Conservation (phyloP, 2,113 vertebrate genomes). For the Phoenicopterus ruber region DNA sequence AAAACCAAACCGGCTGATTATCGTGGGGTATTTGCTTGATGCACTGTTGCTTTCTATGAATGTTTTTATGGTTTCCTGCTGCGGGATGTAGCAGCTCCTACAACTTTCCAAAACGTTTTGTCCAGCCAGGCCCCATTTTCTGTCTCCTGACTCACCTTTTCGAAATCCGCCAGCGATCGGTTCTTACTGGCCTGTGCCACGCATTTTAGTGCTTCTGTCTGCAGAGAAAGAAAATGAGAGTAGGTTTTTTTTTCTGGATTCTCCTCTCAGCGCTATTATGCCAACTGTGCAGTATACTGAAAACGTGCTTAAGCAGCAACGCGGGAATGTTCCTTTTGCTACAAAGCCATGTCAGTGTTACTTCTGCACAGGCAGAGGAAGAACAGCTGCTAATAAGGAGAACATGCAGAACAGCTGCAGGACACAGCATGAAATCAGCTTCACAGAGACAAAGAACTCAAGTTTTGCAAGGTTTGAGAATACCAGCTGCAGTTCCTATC, state of each 20-base stretch:
- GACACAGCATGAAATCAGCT: background rate
- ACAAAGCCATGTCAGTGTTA: background rate
- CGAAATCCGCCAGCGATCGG: conserved; percentile 97
- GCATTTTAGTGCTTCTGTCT: conserved; percentile 97
- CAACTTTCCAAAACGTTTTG: background rate
- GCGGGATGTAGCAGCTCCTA: background rate
- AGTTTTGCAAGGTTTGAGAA: background rate
- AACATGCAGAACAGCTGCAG: background rate
- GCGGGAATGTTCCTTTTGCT: background rate
- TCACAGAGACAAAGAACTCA: background rate
- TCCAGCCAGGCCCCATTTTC: background rate
- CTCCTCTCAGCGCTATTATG: background rate
- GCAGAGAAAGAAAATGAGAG: background rate
- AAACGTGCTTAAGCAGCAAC: background rate
- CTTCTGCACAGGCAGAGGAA: background rate
- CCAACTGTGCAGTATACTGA: background rate
- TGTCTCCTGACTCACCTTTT: conserved; percentile 83
- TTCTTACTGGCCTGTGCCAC: conserved; percentile 98
- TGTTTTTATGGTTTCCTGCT: background rate
- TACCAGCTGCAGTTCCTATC: background rate
- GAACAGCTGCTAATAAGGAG: background rate
- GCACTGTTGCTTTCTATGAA: background rate
- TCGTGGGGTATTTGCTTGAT: background rate
- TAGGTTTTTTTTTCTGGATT: background rate
- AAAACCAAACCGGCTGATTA: fast-evolving